Base-by-base conservation (phyloP, 2,113 vertebrate genomes). In the Plecturocebus donacophilus region DNA sequence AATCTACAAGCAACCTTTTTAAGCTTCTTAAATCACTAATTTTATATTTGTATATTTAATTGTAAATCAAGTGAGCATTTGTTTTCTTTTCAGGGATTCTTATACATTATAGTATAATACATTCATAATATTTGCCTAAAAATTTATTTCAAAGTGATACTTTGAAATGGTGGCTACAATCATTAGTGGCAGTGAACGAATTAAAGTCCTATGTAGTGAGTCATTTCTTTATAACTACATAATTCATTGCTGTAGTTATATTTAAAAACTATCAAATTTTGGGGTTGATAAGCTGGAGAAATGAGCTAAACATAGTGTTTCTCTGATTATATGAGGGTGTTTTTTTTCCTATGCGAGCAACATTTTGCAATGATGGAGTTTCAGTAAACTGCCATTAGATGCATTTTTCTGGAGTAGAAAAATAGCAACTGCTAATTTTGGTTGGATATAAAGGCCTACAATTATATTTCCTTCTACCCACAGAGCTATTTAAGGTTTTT, bases 311-410 rank as follows among this genome's bases (percentile, higher is more conserved):
- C 95, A 97, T 96, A 97, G 91, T 97, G 52, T 95, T 97, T 97
- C 95, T 95, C 82, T 97, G 96, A 97, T 94, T 97, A 97, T 91
- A 52, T 95, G 79, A 96, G 56, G 80, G 23, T 27, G 7, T 6
- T 90, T 90, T 64, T 93, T 76, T 73, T 54, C 54, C 80, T 91
- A 42, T 61, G 91, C 87, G 85, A 47, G 56, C 77, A 87, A 93
- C 91, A 97, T 96, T 97, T 97, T 97, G 95, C 92, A 97, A 47
- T 96, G 95, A 97, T 94, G 66, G 71, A 97, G 79, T 95, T 96
- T 96, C 88, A 96, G 96, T 97, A 97, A 97, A 98, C 93, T 98
- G 96, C 97, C 97, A 98, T 98, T 98, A 97, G 70, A 96, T 93
- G 77, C 96, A 91, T 97, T 97, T 97, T 93, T 93, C 94, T 93